Base-by-base conservation (phyloP, 1,140 invertebrate species). In the Drosophila aff. region DNA sequence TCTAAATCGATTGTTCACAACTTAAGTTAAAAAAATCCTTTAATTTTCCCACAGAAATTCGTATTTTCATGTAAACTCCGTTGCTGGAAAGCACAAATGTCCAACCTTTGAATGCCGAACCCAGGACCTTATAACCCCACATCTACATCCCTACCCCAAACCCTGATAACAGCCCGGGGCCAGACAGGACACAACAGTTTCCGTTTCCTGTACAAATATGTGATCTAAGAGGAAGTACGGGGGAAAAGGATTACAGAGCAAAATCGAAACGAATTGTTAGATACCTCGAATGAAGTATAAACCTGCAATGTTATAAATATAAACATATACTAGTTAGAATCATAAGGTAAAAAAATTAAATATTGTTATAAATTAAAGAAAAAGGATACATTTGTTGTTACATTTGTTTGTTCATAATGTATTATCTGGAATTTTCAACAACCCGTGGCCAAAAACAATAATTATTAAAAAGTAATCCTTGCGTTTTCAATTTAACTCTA, bases 171-270 rank as follows among this genome's bases (percentile, higher is more conserved):
- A 33, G 40, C 55, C 57, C 47, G 15, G n/a, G 65, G 23, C 31
- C 44, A 60, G 69, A 66, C 33, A 58, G 76, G 59, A 59, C 66
- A 44, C n/a, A 44, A 44, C 43, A 44, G 43, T 21, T 44, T 44
- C 18, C 18, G 43, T 44, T 21, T 44, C 43, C 43, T 44, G n/a
- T 44, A 18, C 43, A 44, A 44, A 44, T 44, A 21, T 21, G 18
- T 18, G 43, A 44, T 44, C 10, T 44, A 18, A 11, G n/a, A 18
- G 10, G 4, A 44, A 11, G 10, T 5, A 10, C 18, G n/a, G 43
- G 18, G 18, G 1, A 11, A 44, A 21, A 21, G 4, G 10, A 44
- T 44, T 44, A 2, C 2, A 0, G 18, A 18, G n/a, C n/a, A 18
- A 44, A 1, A 10, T 10, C 4, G 10, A 44, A 44, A 6, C 9